phyloP scores from a whole-genome alignment of 2,797 vertebrate genomes.

The Dermochelys coriacea region DNA sequence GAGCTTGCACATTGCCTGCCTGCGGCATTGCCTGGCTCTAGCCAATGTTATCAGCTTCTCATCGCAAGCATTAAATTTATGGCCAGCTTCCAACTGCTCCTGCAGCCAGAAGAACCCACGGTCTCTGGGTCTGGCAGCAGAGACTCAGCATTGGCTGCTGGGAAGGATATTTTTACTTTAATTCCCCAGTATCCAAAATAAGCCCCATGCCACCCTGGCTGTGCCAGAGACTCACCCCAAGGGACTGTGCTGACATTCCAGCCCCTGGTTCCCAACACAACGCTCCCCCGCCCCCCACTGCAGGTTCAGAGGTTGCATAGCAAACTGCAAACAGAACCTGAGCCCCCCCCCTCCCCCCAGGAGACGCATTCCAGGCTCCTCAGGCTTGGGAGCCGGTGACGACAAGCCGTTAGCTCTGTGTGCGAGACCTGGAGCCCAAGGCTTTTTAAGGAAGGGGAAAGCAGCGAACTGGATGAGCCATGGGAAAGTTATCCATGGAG shows the following conservation, averaged over 20 bases:
- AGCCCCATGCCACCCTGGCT: rapidly evolving
- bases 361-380: neutral
- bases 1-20: neutral
- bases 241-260: neutral
- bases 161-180: neutral
- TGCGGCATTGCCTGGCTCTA: neutral
- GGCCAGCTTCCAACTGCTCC: neutral
- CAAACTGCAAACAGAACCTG: neutral
- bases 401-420: neutral
- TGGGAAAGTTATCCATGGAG: neutral
- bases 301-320: neutral
- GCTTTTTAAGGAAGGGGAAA: conserved; percentile 60
- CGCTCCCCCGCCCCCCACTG: neutral
- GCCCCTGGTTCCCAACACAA: neutral
- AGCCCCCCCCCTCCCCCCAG: too few species aligned
- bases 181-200: neutral
- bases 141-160: neutral
- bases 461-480: rapidly evolving
- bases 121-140: neutral
- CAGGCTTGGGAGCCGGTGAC: rapidly evolving
- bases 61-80: neutral
- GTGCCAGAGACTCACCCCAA: neutral
- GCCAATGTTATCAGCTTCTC: neutral
- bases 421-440: neutral
- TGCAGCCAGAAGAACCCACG: neutral